These are phyloP conservation scores for Phycodurus eques DNA, from an alignment of 2,113 vertebrate genomes.

Conservation along the genomic window DNA sequence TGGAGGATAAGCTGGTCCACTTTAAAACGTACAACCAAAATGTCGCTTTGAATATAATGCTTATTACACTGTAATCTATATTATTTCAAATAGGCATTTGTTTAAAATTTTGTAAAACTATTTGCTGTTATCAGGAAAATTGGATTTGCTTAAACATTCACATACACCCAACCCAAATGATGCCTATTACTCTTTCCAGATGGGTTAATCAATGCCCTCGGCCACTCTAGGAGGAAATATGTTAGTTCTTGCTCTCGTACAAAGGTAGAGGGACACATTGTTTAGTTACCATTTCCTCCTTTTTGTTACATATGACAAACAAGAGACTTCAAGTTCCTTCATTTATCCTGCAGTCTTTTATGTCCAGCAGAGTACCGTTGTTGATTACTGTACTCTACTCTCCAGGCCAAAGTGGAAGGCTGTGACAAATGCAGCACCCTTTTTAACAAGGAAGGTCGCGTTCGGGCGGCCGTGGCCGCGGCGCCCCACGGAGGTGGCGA, in stretches of 20 bases:
- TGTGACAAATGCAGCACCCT: slow-evolving; percentile 68
- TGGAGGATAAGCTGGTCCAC: too few species aligned
- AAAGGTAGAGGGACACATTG: not conserved
- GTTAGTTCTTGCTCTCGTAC: not conserved
- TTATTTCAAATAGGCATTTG: too few species aligned
- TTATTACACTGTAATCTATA: too few species aligned
- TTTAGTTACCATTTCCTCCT: not conserved
- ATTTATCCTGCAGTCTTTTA: not conserved
- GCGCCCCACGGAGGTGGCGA: slow-evolving; percentile 77
- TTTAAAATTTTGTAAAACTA: too few species aligned
- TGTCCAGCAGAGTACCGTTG: not conserved
- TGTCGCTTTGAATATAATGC: too few species aligned
- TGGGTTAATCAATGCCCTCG: not conserved
- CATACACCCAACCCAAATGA: too few species aligned
- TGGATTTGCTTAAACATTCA: too few species aligned
- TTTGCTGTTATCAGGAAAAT: too few species aligned
- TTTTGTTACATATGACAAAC: not conserved
- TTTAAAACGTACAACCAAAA: too few species aligned
- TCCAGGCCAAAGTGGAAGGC: slow-evolving; percentile 60
- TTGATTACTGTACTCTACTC: not conserved
- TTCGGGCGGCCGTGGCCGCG: slow-evolving; percentile 56
- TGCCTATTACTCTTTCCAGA: not conserved
- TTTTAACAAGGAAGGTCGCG: slow-evolving; percentile 70
- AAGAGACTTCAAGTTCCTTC: not conserved
- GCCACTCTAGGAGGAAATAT: not conserved